Percentiles rank a stretch among this genome's conserved stretches.
These are phyloP conservation scores for Brachyhypopomus gauderio DNA, from an alignment of 2,113 vertebrate genomes.

Conservation along the genomic window DNA sequence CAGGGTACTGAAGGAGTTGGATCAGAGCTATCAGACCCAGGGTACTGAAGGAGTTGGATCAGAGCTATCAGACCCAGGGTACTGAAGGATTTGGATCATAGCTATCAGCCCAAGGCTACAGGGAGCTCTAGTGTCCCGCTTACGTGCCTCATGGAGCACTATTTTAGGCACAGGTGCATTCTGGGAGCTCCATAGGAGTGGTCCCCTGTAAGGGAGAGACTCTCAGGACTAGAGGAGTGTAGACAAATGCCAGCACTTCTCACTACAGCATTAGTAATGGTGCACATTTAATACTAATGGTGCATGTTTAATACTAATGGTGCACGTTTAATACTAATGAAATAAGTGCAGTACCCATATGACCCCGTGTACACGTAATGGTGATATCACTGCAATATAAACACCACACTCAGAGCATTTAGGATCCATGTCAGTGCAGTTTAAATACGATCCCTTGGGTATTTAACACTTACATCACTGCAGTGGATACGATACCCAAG, in stretches of 20 bases:
- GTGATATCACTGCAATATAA: slow-evolving; percentile 19
- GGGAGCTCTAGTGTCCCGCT: neutral
- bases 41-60: no score
- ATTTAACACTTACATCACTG: neutral
- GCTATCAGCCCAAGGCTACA: neutral
- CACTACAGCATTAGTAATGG: neutral
- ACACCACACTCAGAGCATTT: neutral
- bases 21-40: no score
- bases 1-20: no score
- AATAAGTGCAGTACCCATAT: neutral
- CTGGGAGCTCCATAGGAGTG: slow-evolving; percentile 19
- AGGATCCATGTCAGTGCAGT: neutral
- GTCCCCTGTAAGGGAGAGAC: slow-evolving; percentile 33
- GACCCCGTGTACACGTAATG: neutral
- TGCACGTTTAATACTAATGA: neutral
- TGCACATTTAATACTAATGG: neutral
- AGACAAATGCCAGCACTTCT: neutral
- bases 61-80: no score
- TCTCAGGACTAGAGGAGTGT: slow-evolving; percentile 56
- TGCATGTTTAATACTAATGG: neutral
- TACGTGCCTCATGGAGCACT: neutral
- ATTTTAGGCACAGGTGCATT: slow-evolving; percentile 47
- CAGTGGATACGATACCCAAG: neutral
- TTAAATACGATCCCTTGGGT: neutral
- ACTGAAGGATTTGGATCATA: neutral